Percentiles rank a stretch among this genome's conserved stretches.
phyloP scores from a whole-genome alignment of 2,797 vertebrate genomes.

The Acridotheres tristis region DNA sequence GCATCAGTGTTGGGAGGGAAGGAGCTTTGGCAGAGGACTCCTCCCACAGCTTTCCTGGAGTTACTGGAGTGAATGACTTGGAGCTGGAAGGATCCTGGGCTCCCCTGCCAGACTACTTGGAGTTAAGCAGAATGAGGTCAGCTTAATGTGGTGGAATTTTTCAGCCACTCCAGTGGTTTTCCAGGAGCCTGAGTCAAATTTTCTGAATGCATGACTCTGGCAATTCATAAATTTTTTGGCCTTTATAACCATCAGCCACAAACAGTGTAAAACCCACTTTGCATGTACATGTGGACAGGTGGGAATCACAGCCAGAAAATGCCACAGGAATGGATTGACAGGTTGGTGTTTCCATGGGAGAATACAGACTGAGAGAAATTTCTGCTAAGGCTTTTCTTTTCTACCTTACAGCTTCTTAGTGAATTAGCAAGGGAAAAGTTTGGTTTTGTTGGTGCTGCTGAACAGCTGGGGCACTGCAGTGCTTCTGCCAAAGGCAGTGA shows the following conservation, averaged over 20 bases:
- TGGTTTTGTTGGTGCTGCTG: background rate
- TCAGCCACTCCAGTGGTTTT: constrained; percentile 32
- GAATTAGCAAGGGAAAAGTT: background rate
- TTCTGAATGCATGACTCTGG: constrained; percentile 4
- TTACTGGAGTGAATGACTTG: background rate
- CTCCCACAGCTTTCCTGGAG: background rate
- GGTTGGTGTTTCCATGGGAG: background rate
- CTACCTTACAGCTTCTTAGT: background rate
- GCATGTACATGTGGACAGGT: background rate
- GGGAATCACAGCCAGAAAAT: background rate
- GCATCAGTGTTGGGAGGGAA: background rate
- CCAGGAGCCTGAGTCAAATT: background rate
- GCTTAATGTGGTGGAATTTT: constrained; percentile 25
- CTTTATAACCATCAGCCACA: background rate
- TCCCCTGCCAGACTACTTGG: background rate
- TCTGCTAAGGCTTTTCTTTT: background rate
- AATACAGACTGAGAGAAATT: background rate
- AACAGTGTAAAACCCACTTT: background rate
- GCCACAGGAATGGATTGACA: background rate
- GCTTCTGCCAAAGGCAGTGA: background rate
- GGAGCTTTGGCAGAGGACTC: constrained; percentile 29
- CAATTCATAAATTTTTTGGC: background rate
- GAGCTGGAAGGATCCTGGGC: background rate
- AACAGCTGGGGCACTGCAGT: background rate
- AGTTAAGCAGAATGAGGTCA: constrained; percentile 41